A percentile compares a stretch with the other conserved stretches of the same genome.
These are phyloP conservation scores for Mythimna loreyi DNA, from an alignment of 2,888 invertebrate species.

Conservation along the genomic window DNA sequence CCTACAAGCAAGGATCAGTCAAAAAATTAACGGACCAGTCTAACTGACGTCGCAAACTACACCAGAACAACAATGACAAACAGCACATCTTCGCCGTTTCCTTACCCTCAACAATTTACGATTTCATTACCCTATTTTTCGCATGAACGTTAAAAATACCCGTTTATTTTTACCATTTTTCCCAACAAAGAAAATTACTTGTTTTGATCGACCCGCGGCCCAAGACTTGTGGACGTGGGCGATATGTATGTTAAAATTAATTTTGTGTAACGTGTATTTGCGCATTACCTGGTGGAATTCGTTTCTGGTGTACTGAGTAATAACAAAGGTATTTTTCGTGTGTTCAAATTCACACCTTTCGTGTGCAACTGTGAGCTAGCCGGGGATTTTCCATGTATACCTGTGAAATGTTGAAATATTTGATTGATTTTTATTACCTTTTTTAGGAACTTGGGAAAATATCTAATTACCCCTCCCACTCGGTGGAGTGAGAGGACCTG, in stretches of 20 bases:
- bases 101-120: slow-evolving; percentile 45
- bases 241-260: slow-evolving; percentile 72
- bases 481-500: too few species aligned
- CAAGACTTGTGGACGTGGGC: slow-evolving; percentile 72
- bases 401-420: background rate
- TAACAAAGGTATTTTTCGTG: slow-evolving; percentile 75
- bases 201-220: slow-evolving; percentile 71
- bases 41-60: background rate
- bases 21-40: background rate
- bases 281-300: slow-evolving; percentile 80
- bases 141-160: slow-evolving; percentile 58
- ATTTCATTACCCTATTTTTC: slow-evolving; percentile 63
- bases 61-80: slow-evolving; percentile 14
- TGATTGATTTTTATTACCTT: background rate
- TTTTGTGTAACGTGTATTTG: slow-evolving; percentile 78
- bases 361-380: slow-evolving; percentile 64
- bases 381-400: slow-evolving; percentile 57
- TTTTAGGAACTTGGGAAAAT: too few species aligned
- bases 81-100: slow-evolving; percentile 25
- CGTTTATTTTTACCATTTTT: slow-evolving; percentile 51
- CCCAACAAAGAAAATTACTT: slow-evolving; percentile 73
- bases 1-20: background rate
- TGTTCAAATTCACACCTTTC: slow-evolving; percentile 63
- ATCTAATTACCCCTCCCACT: too few species aligned
- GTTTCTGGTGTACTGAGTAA: slow-evolving; percentile 86